phyloP scores from a whole-genome alignment of 2,113 vertebrate genomes.

The Rhadina sibilatrix region DNA sequence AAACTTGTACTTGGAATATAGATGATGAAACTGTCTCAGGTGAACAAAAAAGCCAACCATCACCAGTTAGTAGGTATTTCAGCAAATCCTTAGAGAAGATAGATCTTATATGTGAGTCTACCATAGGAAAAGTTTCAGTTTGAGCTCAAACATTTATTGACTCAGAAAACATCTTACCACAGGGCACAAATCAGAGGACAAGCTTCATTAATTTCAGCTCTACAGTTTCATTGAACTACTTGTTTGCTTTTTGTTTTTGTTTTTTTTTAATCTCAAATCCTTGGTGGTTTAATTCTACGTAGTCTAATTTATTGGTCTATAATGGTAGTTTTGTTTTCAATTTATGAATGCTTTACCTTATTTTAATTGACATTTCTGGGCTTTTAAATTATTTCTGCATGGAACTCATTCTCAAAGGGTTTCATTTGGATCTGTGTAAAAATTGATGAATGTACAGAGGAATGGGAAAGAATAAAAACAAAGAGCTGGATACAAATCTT shows the following conservation, averaged over 20 bases:
- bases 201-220: slow-evolving; percentile 6
- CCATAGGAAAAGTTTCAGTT: neutral
- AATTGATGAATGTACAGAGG: slow-evolving; percentile 20
- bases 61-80: neutral
- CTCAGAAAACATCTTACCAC: neutral
- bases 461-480: slow-evolving; percentile 23
- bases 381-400: slow-evolving; percentile 12
- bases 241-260: neutral
- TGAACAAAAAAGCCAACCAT: neutral
- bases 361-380: slow-evolving; percentile 38
- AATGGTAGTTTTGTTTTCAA: slow-evolving; percentile 13
- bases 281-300: neutral
- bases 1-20: neutral
- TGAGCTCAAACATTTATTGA: neutral
- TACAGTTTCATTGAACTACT: neutral
- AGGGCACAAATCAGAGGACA: neutral
- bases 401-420: slow-evolving; percentile 9
- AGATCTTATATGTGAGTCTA: neutral
- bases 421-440: slow-evolving; percentile 18
- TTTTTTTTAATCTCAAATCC: neutral
- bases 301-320: neutral
- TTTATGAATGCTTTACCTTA: slow-evolving; percentile 34
- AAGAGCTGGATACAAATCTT: neutral
- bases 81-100: neutral
- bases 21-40: neutral